Percentiles rank a stretch among this genome's conserved stretches.
Conservation (phyloP, 1,140 invertebrate species). For the Lucilia cuprina region DNA sequence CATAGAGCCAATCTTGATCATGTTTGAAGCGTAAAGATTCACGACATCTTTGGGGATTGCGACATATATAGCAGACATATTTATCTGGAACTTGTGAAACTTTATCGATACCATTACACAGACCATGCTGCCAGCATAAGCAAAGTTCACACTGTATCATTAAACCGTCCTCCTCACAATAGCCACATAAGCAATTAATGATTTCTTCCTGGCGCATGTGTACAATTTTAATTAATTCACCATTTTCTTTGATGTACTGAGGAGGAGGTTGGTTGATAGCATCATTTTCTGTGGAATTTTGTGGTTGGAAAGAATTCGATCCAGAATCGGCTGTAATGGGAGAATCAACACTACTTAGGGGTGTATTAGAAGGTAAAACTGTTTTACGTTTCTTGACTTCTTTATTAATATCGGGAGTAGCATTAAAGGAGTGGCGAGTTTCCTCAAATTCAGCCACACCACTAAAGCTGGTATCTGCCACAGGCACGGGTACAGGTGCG, state of each 20-base stretch:
- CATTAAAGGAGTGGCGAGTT: slow-evolving; percentile 44
- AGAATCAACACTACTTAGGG: slow-evolving; percentile 44
- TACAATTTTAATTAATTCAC: slow-evolving; percentile 72
- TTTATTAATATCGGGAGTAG: slow-evolving; percentile 45
- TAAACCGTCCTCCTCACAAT: slow-evolving; percentile 87
- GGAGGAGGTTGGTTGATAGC: slow-evolving; percentile 31
- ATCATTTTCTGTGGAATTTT: slow-evolving; percentile 24
- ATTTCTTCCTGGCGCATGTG: slow-evolving; percentile 79
- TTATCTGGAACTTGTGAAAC: slow-evolving; percentile 86
- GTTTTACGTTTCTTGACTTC: slow-evolving; percentile 47
- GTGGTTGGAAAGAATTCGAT: slow-evolving; percentile 46
- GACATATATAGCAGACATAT: slow-evolving; percentile 88
- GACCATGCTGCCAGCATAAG: slow-evolving; percentile 92
- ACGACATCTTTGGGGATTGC: slow-evolving; percentile 76
- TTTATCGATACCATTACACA: slow-evolving; percentile 82
- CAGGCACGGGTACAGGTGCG: background rate
- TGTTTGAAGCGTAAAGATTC: slow-evolving; percentile 77
- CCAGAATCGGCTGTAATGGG: slow-evolving; percentile 45
- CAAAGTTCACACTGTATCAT: slow-evolving; percentile 97
- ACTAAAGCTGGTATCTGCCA: background rate
- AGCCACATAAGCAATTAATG: slow-evolving; percentile 83
- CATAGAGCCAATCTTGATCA: slow-evolving; percentile 87
- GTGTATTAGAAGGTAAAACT: slow-evolving; percentile 41
- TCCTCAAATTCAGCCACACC: slow-evolving; percentile 45
- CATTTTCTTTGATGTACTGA: slow-evolving; percentile 66